Base-by-base conservation (phyloP, 2,888 invertebrate species). In the Parthenolecanium corni region DNA sequence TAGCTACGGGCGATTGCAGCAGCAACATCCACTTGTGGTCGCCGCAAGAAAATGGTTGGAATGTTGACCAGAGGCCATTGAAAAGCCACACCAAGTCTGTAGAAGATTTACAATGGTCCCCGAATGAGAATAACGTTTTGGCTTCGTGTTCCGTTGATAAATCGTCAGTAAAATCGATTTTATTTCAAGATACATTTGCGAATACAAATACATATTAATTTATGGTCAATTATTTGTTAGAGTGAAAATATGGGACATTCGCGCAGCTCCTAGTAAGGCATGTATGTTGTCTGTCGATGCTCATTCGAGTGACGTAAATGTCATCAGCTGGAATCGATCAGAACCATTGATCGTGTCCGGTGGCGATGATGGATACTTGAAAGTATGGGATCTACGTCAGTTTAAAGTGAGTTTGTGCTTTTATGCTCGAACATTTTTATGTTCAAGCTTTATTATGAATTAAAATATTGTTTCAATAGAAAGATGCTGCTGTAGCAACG, bases 81-180 rank as follows among this genome's bases (percentile, higher is more conserved):
- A 77, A 82, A 54, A 94, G 90, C 0, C 98, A 99, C 73, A 85
- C 84, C 20, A 83, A 80, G 52, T 96, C 96, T 25, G 91, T 99
- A 12, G 98, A 98, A 78, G 98, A 99, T 74, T 78, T 99, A 66
- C 96, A 97, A 72, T 98, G 98, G 98, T 96, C 96, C 65, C 96
- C 96, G 1, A 94, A 85, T 76, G 98, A 98, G 77, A 78, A 73
- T 14, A 76, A 87, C 76, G 94, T 94, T 0, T 75, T 92, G 57
- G 90, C 91, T 40, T 86, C 91, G 11, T 91, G 90, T 75, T 91
- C 91, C 23, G 85, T 89, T 2, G 92, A 92, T 72, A 87, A 83
- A 76, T 84, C 76, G 79, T 80, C 72, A 64, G 67, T 65, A 24
- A 44, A 49, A 23, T 58, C 9, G 54, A 36, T 25, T 18, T n/a